phyloP scores from a whole-genome alignment of 2,888 invertebrate genomes.

The Macroteleia sp. region DNA sequence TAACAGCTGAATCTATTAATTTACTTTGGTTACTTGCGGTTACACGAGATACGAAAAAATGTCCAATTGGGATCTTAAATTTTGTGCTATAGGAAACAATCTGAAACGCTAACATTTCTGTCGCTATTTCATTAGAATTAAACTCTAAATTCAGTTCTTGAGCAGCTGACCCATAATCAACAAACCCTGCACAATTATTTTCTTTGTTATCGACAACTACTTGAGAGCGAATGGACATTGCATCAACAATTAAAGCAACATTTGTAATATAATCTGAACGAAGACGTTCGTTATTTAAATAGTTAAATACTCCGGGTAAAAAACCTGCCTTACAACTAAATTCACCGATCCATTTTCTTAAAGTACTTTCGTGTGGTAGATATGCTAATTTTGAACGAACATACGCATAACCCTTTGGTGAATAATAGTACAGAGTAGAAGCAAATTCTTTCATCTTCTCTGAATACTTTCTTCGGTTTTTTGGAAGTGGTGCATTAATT shows the following conservation, averaged over 20 bases:
- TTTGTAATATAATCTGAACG: background rate
- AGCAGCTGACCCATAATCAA: conserved; percentile 9
- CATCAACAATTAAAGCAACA: conserved; percentile 28
- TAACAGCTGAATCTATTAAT: too few species aligned
- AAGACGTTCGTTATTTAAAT: background rate
- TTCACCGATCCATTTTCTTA: conserved; percentile 30
- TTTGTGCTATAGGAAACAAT: conserved; percentile 21
- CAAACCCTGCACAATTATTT: conserved; percentile 4
- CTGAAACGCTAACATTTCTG: conserved; percentile 24
- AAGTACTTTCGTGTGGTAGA: background rate
- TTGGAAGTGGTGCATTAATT: background rate
- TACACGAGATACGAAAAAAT: conserved; percentile 24
- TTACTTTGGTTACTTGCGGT: too few species aligned
- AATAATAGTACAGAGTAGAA: conserved; percentile 40
- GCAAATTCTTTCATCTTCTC: conserved; percentile 40
- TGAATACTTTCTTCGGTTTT: conserved; percentile 5
- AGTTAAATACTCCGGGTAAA: conserved; percentile 20
- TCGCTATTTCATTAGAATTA: background rate
- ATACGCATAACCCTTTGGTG: conserved; percentile 19
- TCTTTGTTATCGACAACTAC: conserved; percentile 11
- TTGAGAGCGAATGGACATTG: conserved; percentile 23
- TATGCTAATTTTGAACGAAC: conserved; percentile 15
- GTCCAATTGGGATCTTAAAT: conserved; percentile 34
- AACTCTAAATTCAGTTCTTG: background rate
- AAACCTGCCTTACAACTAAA: conserved; percentile 21